Percentiles rank a stretch among this genome's conserved stretches.
Conservation (phyloP, 2,797 vertebrate genomes). For the Peromyscus eremicus region DNA sequence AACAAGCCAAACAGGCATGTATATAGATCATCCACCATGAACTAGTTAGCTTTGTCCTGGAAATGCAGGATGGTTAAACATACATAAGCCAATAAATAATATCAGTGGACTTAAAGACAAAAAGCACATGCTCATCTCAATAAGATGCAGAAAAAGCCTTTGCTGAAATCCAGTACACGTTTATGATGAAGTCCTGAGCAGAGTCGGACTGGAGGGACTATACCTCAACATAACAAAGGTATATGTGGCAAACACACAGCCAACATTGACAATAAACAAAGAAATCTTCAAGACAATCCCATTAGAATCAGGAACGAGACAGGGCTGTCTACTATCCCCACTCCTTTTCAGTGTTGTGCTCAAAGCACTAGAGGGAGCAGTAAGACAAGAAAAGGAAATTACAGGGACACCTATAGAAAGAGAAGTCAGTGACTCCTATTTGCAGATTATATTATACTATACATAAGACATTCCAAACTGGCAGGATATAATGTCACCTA, state of each 20-base stretch:
- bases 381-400: not conserved
- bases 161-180: not conserved
- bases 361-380: not conserved
- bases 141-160: not conserved
- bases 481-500: not conserved
- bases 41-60: not conserved
- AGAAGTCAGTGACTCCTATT: not conserved
- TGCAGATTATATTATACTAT: not conserved
- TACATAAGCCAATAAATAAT: not conserved
- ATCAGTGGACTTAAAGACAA: not conserved
- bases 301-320: not conserved
- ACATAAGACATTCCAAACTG: not conserved
- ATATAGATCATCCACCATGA: not conserved
- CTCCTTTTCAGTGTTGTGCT: not conserved
- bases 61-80: not conserved
- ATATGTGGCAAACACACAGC: not conserved
- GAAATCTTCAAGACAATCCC: not conserved
- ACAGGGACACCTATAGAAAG: not conserved
- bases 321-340: not conserved
- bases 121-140: not conserved
- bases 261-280: not conserved
- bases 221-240: too few species aligned
- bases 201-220: not conserved
- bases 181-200: not conserved
- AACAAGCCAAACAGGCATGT: not conserved